Evolutionary conservation across 2,113 vertebrate genomes (phyloP), one percentile per base, ranked within the genome.

Genomic region (Irena cyanogastra): DNA sequence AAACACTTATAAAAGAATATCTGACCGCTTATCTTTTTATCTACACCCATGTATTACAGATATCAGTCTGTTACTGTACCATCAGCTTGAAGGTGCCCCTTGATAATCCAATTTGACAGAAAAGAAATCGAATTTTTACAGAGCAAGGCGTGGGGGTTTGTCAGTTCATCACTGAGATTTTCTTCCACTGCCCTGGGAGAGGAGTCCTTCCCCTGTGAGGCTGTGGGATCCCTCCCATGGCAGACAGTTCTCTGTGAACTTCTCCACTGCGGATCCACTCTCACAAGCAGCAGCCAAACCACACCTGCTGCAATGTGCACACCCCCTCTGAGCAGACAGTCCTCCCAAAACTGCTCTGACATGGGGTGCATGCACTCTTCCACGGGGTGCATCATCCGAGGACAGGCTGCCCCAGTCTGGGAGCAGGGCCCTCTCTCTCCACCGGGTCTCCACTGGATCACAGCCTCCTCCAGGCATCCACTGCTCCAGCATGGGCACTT

Each of bases 191-290:
- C 16, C 33, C 37, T 6, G 7, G 31, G 2, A n/a, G 31, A 56
- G 23, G 13, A 56, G 7, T 26, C 16, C 37, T 31, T 71, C 49
- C 37, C 37, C 21, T 53, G 21, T 71, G 37, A 53, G 8, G 22
- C 37, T 0, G 0, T 26, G 50, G 30, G 7, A 21, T 41, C 28
- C 37, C 49, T 71, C 21, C 35, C 68, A 31, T 2, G 0, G 21
- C 8, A 71, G 68, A 33, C 37, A 71, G 49, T 2, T 41, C 5
- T 31, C 49, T 0, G 0, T 53, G 21, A 42, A 42, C 2, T 71
- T 18, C 30, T 14, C 50, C 0, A 0, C 7, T 0, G 1, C 54
- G 69, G 8, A 3, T 33, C 37, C 37, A 26, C 6, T 19, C 28
- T 12, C 50, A 54, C 0, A 0, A 33, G 21, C 37, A n/a, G 64